Evolutionary conservation across 2,888 invertebrate species (phyloP), one percentile per base, ranked within the genome.

Genomic region (Chrysodeixis includens): DNA sequence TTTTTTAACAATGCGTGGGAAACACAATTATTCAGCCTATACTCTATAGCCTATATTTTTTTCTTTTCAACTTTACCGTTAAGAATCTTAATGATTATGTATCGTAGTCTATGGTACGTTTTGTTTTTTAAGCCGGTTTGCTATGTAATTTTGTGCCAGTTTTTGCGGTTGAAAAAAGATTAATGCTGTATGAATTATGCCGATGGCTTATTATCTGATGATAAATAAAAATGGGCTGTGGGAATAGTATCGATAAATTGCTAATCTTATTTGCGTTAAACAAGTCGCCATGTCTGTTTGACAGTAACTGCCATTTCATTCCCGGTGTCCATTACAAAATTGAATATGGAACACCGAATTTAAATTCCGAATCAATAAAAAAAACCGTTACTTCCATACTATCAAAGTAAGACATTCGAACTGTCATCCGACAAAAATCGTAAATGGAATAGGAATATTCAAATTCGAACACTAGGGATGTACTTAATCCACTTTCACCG

Each of bases 1-100:
- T 62, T 60, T 64, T 76, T 76, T 77, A 56, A 62, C 49, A 64
- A 54, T 18, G 64, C 83, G 83, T 83, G 84, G 74, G 84, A 84
- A 83, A 58, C 56, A 30, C 57, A 35, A 58, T 69, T 52, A 56
- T 57, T 57, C 58, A n/a, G 69, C 53, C 69, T 67, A 71, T n/a
- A n/a, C n/a, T n/a, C n/a, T n/a, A n/a, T n/a, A n/a, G n/a, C n/a
- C n/a, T n/a, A n/a, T n/a, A n/a, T n/a, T n/a, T 71, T 74, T 80
- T 73, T 65, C 75, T 74, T 74, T 81, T 56, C 35, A 16, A n/a
- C 0, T 53, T 51, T 66, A 74, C 78, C 69, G 76, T 78, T 83
- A 83, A 69, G 61, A 55, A 61, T 59, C 66, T 58, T 77, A 69
- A 75, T 76, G 62, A 67, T 79, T 65, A 69, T 66, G 56, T 55